Percentiles rank a stretch among this genome's conserved stretches.
These are phyloP conservation scores for Columbina picui DNA, from an alignment of 2,113 vertebrate genomes.

Conservation along the genomic window DNA sequence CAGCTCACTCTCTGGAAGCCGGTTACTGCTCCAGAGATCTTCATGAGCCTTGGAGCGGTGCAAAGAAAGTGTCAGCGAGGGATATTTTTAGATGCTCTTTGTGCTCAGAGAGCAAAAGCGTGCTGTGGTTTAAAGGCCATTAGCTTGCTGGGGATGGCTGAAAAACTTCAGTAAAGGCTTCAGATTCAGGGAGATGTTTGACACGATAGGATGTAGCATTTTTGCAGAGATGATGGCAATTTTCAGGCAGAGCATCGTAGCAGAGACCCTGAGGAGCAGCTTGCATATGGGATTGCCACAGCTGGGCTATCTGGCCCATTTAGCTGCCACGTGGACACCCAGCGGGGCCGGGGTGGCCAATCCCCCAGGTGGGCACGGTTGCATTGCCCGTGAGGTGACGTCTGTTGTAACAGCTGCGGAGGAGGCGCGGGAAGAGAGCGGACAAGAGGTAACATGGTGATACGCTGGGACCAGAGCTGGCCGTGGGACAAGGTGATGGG, in stretches of 20 bases:
- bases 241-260: fast-evolving
- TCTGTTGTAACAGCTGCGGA: fast-evolving
- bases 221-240: fast-evolving
- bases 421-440: fast-evolving
- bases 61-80: fast-evolving
- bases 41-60: not conserved
- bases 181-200: not conserved
- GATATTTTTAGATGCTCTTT: conserved; percentile 10
- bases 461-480: fast-evolving
- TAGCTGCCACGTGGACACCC: not conserved
- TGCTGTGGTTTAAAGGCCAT: not conserved
- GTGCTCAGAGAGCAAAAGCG: not conserved
- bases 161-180: not conserved
- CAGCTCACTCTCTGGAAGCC: not conserved
- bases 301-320: fast-evolving
- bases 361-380: fast-evolving
- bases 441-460: not conserved
- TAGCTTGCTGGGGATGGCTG: not conserved
- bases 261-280: fast-evolving
- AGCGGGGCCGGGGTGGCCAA: fast-evolving
- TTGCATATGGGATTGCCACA: fast-evolving
- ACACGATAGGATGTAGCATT: not conserved
- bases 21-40: fast-evolving
- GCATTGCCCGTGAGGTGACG: fast-evolving
- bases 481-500: fast-evolving